Evolutionary conservation across 2,888 invertebrate genomes (phyloP), one percentile per base, ranked within the genome.

Genomic region (Diplolepis rosae): DNA sequence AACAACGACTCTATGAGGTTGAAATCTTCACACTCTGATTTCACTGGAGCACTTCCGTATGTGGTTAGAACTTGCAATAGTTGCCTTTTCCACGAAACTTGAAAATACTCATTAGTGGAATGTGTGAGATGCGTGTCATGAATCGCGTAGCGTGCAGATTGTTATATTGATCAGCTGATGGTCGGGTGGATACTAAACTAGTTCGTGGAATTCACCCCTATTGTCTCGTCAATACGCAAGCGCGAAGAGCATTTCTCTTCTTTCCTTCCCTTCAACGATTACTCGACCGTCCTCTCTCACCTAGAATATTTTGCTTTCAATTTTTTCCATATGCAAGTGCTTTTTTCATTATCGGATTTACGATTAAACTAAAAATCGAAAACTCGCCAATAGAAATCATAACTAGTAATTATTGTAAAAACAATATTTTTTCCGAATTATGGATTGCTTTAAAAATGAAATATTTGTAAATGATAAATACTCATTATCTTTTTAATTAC

Each of bases 121-220:
- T 45, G 71, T 54, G 65, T 65, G 65, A 70, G 39, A 70, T 70
- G 71, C 67, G 56, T 45, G 56, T 30, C 30, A 28, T 35, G 39
- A 27, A 30, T 39, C 27, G 15, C 15, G 56, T 39, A 4, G 35
- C 70, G 54, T 54, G 68, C 56, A 32, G 65, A 77, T 84, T 61
- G 61, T 61, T 35, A 84, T 87, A 87, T 87, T 83, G 87, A 87
- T 87, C 87, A 86, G 86, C 85, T 85, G 87, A 85, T 86, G 85
- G 85, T 85, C 87, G 87, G 87, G 85, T 84, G 86, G 83, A 85
- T 85, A 87, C 87, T 87, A 85, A 87, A 81, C 80, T 79, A 78
- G 76, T 85, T 85, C 85, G 83, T 74, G 80, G 86, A 87, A 85
- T 85, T 87, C 83, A 83, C 73, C 86, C 86, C 82, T 68, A 69